Evolutionary conservation across 2,888 invertebrate genomes (phyloP), one percentile per base, ranked within the genome.

Genomic region (Hirtodrosophila confusa): DNA sequence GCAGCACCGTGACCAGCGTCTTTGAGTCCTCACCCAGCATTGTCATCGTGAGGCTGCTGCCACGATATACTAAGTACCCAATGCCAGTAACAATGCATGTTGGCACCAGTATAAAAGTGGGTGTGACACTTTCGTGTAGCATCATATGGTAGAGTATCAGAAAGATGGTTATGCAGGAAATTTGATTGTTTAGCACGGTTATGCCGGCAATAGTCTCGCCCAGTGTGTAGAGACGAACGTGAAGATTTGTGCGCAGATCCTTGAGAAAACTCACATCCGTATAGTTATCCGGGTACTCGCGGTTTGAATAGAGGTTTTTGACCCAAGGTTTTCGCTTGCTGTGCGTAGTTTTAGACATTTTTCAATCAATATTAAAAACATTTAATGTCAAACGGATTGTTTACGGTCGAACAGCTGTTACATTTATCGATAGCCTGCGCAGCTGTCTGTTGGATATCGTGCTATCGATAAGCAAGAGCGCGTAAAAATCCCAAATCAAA

Each of bases 251-350:
- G 60, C 93, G 94, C 17, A 99, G 89, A 74, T 98, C 97, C 86
- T 95, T 94, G 2, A 99, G 92, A 90, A 99, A 99, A 44, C 96
- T 94, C 24, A 93, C 93, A 89, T 98, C 97, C 0, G 98, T 98
- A 89, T 98, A 97, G 91, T 98, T 98, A 91, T 99, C 99, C 0
- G 97, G 96, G 69, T 96, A 96, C 17, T 94, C 95, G 62, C 96
- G 94, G 88, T 97, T 95, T 90, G 96, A 96, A 88, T 98, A 99
- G 12, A 99, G 92, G 87, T 97, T 96, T 92, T 98, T 98, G 76
- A 94, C 94, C 98, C 98, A 98, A 11, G 88, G 80, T 39, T 79
- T 80, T 10, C 73, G 69, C 29, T 75, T 87, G 5, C 44, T 23
- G 12, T 69, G 48, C 9, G 56, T n/a, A 4, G 37, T 56, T 57